Base-by-base conservation (phyloP, 2,797 vertebrate genomes). In the Melanotaenia pygmaea region DNA sequence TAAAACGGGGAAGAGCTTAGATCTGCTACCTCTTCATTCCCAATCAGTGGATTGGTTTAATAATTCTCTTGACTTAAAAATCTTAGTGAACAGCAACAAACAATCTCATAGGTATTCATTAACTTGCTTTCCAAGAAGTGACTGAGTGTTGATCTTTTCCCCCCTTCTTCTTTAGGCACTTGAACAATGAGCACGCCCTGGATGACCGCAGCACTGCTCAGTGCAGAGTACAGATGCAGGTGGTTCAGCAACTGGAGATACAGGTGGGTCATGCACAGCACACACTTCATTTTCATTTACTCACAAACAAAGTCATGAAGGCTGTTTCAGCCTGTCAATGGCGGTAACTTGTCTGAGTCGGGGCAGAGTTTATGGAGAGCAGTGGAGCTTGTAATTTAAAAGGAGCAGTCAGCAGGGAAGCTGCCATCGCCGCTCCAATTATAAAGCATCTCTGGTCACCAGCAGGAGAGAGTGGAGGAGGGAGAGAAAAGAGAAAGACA, bases 221-320 rank as follows among this genome's bases (percentile, higher is more conserved):
- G 93, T 99, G 98, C 91, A 93, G 98, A 87, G 98, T 99, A 77
- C 98, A 99, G 94, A 99, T 99, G 98, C 98, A 99, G 92, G 98
- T 99, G 93, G 98, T 99, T 70, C 98, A 99, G 90, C 98, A 99
- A 92, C 95, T 99, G 93, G 98, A 99, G 94, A 99, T 99, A 92
- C 98, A 99, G 97, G 98, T 99, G 87, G 94, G 86, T 72, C 47
- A 5, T 35, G 34, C 28, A 47, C 59, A 14, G 58, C 56, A 64
- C 28, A 26, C 32, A 37, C 63, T 63, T 80, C 9, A 64, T 82
- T 83, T 83, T 71, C 66, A 63, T 77, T 77, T 5, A 35, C 74
- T 74, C 82, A 59, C 82, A 82, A 86, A 88, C 86, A 83, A 82
- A 85, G 71, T 72, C 57, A 18, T 7, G 65, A 68, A 43, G 82